Percentiles rank a stretch among this genome's conserved stretches.
Evolutionary conservation across 2,113 vertebrate species (phyloP).

Genomic region (Pelecanus crispus): DNA sequence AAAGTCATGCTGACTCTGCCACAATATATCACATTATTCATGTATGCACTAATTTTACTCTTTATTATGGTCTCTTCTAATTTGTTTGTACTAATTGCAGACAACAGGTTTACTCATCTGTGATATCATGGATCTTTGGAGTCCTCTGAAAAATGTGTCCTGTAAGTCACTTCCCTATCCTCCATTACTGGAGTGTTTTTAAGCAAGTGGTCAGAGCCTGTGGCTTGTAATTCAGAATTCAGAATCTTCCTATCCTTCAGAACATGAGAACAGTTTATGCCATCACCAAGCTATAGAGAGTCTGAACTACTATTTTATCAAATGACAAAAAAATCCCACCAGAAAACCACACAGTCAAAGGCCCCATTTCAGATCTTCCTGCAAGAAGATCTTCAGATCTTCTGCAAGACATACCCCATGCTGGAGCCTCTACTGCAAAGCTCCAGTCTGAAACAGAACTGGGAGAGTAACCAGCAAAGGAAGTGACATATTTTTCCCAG

Average conservation of each 20-base stretch:
- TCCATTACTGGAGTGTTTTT: neutral
- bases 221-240: neutral
- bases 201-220: neutral
- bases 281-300: neutral
- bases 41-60: fast-evolving
- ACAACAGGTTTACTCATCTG: neutral
- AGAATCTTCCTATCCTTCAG: neutral
- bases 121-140: neutral
- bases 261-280: neutral
- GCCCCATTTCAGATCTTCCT: neutral
- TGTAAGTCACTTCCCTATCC: neutral
- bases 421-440: neutral
- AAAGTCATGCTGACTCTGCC: neutral
- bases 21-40: neutral
- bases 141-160: neutral
- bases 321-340: neutral
- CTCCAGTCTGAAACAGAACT: neutral
- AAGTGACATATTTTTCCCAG: neutral
- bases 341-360: neutral
- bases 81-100: neutral
- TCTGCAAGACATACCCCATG: neutral
- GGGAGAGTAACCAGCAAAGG: neutral
- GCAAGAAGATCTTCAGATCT: neutral
- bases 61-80: neutral
- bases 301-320: neutral